phyloP scores from a whole-genome alignment of 2,113 vertebrate genomes.

The Asarcornis scutulata region DNA sequence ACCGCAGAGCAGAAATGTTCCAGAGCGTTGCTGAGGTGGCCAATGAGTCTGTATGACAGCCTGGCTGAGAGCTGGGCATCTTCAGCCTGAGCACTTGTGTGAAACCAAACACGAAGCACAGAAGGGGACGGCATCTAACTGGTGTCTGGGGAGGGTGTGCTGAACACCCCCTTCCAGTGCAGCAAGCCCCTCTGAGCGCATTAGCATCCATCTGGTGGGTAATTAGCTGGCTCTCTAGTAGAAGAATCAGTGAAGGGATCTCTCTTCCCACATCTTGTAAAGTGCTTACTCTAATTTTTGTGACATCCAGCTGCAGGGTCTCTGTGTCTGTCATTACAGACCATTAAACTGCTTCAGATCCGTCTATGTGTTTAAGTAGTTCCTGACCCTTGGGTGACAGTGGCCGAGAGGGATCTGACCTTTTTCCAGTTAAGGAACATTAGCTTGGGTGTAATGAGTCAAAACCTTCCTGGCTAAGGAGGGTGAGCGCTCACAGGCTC shows the following conservation, averaged over 20 bases:
- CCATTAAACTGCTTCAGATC: conserved; percentile 52
- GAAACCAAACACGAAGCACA: not conserved
- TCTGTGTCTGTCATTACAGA: conserved; percentile 25
- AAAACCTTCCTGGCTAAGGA: not conserved
- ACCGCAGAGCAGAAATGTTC: not conserved
- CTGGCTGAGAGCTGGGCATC: not conserved
- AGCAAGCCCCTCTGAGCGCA: not conserved
- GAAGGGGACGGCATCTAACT: not conserved
- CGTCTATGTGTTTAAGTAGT: not conserved
- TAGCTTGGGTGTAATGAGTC: not conserved
- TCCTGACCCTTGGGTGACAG: conserved; percentile 15
- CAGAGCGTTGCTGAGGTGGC: not conserved
- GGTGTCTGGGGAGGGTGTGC: not conserved
- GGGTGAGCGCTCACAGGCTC: not conserved
- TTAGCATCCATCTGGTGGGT: not conserved
- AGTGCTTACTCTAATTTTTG: conserved; percentile 22
- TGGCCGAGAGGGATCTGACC: not conserved
- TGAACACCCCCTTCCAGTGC: not conserved
- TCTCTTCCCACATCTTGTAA: conserved; percentile 8
- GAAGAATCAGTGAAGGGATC: not conserved
- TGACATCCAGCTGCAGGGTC: conserved; percentile 39
- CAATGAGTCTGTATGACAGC: accelerated
- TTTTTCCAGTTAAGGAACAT: not conserved
- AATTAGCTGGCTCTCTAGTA: not conserved
- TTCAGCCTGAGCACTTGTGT: not conserved